Evolutionary conservation across 2,797 vertebrate species (phyloP), one percentile per base, ranked within the genome.

Genomic region (Graptemys geographica): DNA sequence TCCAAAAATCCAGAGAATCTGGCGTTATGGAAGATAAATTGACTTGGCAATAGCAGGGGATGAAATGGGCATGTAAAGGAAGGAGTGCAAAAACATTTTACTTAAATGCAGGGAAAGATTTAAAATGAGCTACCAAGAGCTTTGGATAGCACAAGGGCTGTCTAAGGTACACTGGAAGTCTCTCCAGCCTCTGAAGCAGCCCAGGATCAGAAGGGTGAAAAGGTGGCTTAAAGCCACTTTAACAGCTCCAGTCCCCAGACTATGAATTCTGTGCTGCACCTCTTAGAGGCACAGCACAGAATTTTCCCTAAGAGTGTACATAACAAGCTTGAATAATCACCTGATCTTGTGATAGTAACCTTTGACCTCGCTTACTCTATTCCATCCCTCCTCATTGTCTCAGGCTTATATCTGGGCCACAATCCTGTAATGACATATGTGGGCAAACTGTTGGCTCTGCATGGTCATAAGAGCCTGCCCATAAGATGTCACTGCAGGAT

Each of bases 401-500:
- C 27, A 78, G 44, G 27, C 44, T 78, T 49, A 47, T 23, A 74
- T 27, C 11, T 74, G 21, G 23, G 41, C 23, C 41, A 41, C 47
- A 49, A 31, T 16, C 44, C 8, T 49, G 44, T 28, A 76, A 23
- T 41, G 69, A 11, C 5, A 41, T 23, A 23, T 41, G 37, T 72
- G 37, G 10, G 2, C 5, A 1, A 41, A 41, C 16, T 25, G n/a
- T 37, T 69, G 18, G 65, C 65, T 69, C n/a, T n/a, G n/a, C 9
- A 19, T 69, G 33, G 62, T 69, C 33, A 21, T 19, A n/a, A n/a
- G 8, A n/a, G 33, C 18, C 62, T 69, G 33, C 62, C 65, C 18
- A 37, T n/a, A 69, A 37, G 65, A 69, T 37, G 6, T 47, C 62
- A 8, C 37, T 15, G 3, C 0, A 0, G 27, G 19, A 85, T 86